Base-by-base conservation (phyloP, 2,797 vertebrate species). In the Anguilla obscura region DNA sequence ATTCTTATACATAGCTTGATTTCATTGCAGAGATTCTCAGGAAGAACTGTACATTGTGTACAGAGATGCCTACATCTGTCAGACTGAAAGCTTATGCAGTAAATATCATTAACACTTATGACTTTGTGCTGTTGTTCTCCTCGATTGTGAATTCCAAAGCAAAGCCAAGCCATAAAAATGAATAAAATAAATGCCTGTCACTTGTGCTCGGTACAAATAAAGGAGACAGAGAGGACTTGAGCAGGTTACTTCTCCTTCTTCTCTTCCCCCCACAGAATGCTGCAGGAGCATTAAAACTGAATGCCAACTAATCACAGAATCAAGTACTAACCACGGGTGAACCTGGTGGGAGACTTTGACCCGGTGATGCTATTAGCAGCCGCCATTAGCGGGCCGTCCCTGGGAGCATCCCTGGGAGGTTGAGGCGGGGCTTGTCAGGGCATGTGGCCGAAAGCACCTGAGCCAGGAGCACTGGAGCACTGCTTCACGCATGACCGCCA, bases 231-330 rank as follows among this genome's bases (percentile, higher is more conserved):
- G 27, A 71, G 9, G n/a, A 10, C 9, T 71, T 71, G 1, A 71
- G 69, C 69, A 12, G 7, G 69, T 71, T 16, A 16, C 56, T 36
- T n/a, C 69, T 69, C n/a, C 33, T 82, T 48, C 52, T 86, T 24
- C 50, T 71, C 6, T 40, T 33, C 27, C 27, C 10, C 36, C 36
- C 74, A 40, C 74, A 36, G 16, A 76, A 18, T 33, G 10, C 48
- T 45, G 52, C 21, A 50, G 40, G 40, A 45, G 16, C 50, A 54
- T 66, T 9, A 45, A 83, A 21, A 74, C 21, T 48, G 74, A 85
- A 89, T 84, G 88, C 69, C 79, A 84, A 60, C 45, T 87, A 84
- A 58, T 88, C 88, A 89, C 86, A 63, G 88, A 54, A 86, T 85
- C 88, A 10, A 48, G n/a, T 21, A 52, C 40, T 45, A 45, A 85